Evolutionary conservation across 2,797 vertebrate genomes (phyloP).

Genomic region (Semaprochilodus insignis): DNA sequence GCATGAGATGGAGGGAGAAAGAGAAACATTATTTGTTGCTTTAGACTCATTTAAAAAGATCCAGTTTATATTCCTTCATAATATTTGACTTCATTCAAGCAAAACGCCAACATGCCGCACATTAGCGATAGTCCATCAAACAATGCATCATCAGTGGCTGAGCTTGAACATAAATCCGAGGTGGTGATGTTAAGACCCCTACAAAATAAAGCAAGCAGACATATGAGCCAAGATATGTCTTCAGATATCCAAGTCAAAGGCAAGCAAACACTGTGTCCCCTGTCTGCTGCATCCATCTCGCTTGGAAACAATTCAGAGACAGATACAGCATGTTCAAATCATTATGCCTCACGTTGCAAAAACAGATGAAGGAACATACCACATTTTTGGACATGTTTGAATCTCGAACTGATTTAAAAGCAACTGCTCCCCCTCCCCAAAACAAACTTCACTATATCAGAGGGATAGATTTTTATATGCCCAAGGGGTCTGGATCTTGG

Average conservation of each 20-base stretch:
- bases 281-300: neutral
- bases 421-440: neutral
- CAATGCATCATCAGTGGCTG: neutral
- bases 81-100: neutral
- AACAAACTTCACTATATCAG: constrained; percentile 28
- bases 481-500: constrained; percentile 36
- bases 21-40: neutral
- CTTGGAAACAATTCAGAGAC: constrained; percentile 13
- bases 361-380: constrained; percentile 17
- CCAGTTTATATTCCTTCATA: neutral
- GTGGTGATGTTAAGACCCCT: neutral
- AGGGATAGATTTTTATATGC: constrained; percentile 40
- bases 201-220: neutral
- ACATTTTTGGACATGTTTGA: constrained; percentile 4
- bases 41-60: neutral
- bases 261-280: neutral
- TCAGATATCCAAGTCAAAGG: neutral
- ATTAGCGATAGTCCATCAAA: neutral
- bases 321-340: constrained; percentile 22
- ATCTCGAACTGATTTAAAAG: constrained; percentile 27
- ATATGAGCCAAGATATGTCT: neutral
- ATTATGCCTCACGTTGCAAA: constrained; percentile 3
- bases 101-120: neutral
- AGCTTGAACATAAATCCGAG: neutral
- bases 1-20: neutral